These are phyloP conservation scores for Acrossocheilus fasciatus DNA, from an alignment of 2,797 vertebrate genomes.

Conservation along the genomic window DNA sequence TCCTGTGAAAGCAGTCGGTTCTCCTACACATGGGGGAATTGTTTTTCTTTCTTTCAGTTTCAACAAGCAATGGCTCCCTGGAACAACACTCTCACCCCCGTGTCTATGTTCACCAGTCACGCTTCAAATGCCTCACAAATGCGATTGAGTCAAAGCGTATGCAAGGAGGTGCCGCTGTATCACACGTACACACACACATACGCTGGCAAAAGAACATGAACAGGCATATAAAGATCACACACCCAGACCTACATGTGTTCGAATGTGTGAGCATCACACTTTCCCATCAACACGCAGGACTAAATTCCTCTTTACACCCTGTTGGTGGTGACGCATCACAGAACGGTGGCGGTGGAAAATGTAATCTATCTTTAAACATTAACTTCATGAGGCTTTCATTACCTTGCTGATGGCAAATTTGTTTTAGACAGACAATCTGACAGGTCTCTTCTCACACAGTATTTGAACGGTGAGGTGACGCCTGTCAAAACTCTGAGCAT, in stretches of 20 bases:
- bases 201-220: not conserved
- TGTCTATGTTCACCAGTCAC: constrained; percentile 48
- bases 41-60: constrained; percentile 37
- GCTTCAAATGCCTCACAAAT: constrained; percentile 44
- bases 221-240: constrained; percentile 42
- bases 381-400: constrained; percentile 51
- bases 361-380: constrained; percentile 42
- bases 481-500: constrained; percentile 49
- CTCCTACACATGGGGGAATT: constrained; percentile 33
- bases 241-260: constrained; percentile 2
- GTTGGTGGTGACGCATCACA: constrained; percentile 44
- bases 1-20: constrained; percentile 34
- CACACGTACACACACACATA: constrained; percentile 26
- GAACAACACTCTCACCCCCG: constrained; percentile 38
- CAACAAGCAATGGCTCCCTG: constrained; percentile 9
- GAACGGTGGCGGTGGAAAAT: constrained; percentile 32
- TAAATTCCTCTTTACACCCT: constrained; percentile 36
- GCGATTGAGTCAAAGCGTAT: not conserved
- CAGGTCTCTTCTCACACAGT: constrained; percentile 38
- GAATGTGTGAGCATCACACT: constrained; percentile 30
- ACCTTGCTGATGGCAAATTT: constrained; percentile 50
- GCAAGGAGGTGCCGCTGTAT: constrained; percentile 23
- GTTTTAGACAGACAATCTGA: constrained; percentile 50
- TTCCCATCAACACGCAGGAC: constrained; percentile 45
- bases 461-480: constrained; percentile 45